Evolutionary conservation across 2,888 invertebrate species (phyloP), one percentile per base, ranked within the genome.

Genomic region (Uloborus plumipes): DNA sequence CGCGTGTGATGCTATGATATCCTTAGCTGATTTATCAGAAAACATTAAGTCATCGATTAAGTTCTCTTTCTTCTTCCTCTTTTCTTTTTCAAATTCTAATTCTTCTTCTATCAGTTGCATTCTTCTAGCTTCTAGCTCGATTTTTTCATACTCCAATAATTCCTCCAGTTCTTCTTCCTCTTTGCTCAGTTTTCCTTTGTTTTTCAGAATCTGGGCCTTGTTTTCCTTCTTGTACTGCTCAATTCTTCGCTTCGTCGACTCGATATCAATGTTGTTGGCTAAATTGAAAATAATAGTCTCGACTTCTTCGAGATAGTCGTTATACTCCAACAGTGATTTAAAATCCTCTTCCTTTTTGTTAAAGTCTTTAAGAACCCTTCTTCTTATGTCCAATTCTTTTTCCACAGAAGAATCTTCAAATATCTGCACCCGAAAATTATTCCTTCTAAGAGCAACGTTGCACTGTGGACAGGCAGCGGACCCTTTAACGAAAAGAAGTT

Each of bases 271-370:
- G 88, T 96, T 94, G 90, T 97, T 95, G 1, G 93, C 92, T 86
- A 99, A 90, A 91, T 98, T 98, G 89, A 92, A 97, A 81, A 99
- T 93, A 86, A 98, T 94, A 0, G 92, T 93, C 90, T 98, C 99
- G 59, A 98, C 93, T 90, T 96, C 95, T 90, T 99, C 99, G 86
- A 99, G 91, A 89, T 99, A 99, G 89, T 98, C 95, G 89, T 99
- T 98, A 89, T 94, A 99, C 81, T 96, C 97, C 55, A 92, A 90
- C 76, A 97, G 89, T 0, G 93, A 91, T 0, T 90, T 88, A 89
- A 99, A 99, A 89, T 99, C 99, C 86, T 97, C 96, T 88, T 97
- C 96, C 88, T 94, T 96, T 88, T 98, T 97, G 88, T 98, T 98
- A 88, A 94, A 99, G 89, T 98, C 96, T 86, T 93, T 86, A 15